Conservation (phyloP, 2,888 invertebrate species). For the Dinocampus coccinellae region DNA sequence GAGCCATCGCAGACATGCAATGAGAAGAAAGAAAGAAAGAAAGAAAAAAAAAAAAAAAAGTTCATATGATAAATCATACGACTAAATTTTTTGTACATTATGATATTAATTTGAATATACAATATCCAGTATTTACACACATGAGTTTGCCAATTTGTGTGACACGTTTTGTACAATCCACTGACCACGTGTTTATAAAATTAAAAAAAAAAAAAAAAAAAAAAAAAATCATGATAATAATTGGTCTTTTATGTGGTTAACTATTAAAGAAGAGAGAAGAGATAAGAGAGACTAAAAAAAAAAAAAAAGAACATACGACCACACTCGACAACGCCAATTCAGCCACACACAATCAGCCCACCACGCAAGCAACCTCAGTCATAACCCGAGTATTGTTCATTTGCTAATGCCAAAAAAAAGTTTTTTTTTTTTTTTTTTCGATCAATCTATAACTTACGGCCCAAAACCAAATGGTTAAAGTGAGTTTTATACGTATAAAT, state of each 20-base stretch:
- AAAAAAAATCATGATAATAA: slow-evolving; percentile 18
- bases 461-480: slow-evolving; percentile 32
- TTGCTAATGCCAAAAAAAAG: slow-evolving; percentile 63
- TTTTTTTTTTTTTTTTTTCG: slow-evolving; percentile 20
- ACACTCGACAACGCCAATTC: slow-evolving; percentile 44
- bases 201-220: slow-evolving; percentile 29
- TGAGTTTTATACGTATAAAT: slow-evolving; percentile 20
- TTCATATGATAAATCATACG: no score
- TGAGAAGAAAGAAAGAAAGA: neutral
- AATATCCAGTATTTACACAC: slow-evolving; percentile 16
- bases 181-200: neutral
- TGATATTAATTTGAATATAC: slow-evolving; percentile 10
- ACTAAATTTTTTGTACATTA: neutral
- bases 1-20: neutral
- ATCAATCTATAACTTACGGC: slow-evolving; percentile 25
- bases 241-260: no score
- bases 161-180: neutral
- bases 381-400: slow-evolving; percentile 62
- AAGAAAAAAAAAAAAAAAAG: neutral
- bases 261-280: slow-evolving; percentile 4
- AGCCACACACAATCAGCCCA: slow-evolving; percentile 55
- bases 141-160: slow-evolving; percentile 2
- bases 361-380: slow-evolving; percentile 58
- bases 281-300: slow-evolving; percentile 28
- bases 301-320: slow-evolving; percentile 34